Base-by-base conservation (phyloP, 1,140 invertebrate genomes). In the Eumaeus atala region DNA sequence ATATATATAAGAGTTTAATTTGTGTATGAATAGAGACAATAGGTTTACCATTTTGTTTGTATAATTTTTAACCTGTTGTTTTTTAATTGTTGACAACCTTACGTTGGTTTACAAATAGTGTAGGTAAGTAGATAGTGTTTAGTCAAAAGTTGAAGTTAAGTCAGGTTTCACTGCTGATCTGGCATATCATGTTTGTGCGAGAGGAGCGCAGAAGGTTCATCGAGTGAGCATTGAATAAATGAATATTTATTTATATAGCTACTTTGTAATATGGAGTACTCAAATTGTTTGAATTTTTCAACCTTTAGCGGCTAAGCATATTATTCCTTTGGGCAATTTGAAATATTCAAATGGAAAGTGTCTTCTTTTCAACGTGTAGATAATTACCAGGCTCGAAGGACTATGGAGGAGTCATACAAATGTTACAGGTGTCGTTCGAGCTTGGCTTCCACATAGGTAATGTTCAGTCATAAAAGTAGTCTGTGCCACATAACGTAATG, bases 401-500 rank as follows among this genome's bases (percentile, higher is more conserved):
- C 37, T 21, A 37, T 8, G 38, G 37, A 16, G 16, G 16, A 44
- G 40, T 28, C 21, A 44, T 44, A 44, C 14, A 44, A 44, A 44
- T 44, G 40, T 16, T 17, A 17, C 40, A 16, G 12, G 7, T 52
- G 21, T 28, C 21, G 38, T 42, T 52, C 18, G 36, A 52, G 51
- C 38, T 28, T 37, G 51, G 36, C 53, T 36, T 35, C 53, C 35
- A 35, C 11, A 36, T 37, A 55, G 35, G 18, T 34, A 50, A 53
- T 63, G 56, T 60, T 62, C 48, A 28, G 37, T 60, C 51, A 62
- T 34, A 53, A 50, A 51, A 54, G 72, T 84, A 84, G 76, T 70
- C 70, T 74, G 80, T 86, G 83, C 83, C 83, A 86, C 83, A 75
- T 77, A 68, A 68, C 63, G 48, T 69, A 68, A 71, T 80, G 74